A percentile compares a stretch with the other conserved stretches of the same genome.
Conservation (phyloP, 2,888 invertebrate species). For the Hololepta plana region DNA sequence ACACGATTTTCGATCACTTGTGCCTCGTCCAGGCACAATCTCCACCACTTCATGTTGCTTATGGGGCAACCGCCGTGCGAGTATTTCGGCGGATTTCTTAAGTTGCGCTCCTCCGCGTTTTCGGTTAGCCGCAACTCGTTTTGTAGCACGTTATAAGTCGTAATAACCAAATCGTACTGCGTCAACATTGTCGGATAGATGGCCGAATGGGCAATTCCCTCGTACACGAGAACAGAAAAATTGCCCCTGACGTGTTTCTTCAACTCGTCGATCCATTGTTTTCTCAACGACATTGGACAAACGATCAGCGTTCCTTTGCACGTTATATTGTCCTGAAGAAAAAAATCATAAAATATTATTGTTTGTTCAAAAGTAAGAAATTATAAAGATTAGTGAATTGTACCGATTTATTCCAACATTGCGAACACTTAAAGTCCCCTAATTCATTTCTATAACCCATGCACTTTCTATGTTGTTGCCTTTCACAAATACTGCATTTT, state of each 20-base stretch:
- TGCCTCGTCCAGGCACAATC: constrained; percentile 62
- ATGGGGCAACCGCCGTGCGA: constrained; percentile 46
- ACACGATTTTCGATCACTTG: constrained; percentile 54
- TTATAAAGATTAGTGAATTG: constrained; percentile 3
- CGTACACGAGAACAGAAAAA: constrained; percentile 35
- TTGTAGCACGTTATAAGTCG: constrained; percentile 46
- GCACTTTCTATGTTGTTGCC: constrained; percentile 45
- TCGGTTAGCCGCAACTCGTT: constrained; percentile 42
- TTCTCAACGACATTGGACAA: constrained; percentile 43
- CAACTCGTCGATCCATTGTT: constrained; percentile 59
- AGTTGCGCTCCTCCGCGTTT: constrained; percentile 21
- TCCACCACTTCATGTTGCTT: constrained; percentile 55
- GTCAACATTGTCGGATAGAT: constrained; percentile 43
- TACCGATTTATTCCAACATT: constrained; percentile 36
- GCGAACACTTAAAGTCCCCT: constrained; percentile 40
- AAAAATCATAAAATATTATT: constrained; percentile 1
- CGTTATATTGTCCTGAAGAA: constrained; percentile 26
- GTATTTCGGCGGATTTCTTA: constrained; percentile 42
- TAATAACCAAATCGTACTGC: constrained; percentile 50
- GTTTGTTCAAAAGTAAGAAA: background rate
- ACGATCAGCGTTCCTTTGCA: constrained; percentile 53
- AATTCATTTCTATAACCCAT: constrained; percentile 28
- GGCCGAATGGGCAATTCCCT: constrained; percentile 30
- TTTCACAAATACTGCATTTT: constrained; percentile 37
- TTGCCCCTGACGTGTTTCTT: constrained; percentile 35